phyloP scores from a whole-genome alignment of 1,140 invertebrate species.

The Lerema accius region DNA sequence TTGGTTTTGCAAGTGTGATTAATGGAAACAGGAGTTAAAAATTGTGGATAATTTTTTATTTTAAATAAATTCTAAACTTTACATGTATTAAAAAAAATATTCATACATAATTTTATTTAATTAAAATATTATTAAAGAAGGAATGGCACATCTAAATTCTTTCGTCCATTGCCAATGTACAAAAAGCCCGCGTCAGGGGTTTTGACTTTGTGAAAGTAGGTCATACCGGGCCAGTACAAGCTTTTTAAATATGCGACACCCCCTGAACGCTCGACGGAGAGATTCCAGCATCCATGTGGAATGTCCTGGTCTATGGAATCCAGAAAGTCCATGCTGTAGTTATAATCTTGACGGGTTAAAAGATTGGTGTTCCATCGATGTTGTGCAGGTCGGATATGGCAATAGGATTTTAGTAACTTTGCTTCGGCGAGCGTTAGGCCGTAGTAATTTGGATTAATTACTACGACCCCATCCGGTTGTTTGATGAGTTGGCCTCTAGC shows the following conservation, averaged over 20 bases:
- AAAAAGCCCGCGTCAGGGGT: constrained; percentile 87
- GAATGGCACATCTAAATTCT: constrained; percentile 89
- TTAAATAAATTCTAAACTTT: too few species aligned
- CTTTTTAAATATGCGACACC: constrained; percentile 85
- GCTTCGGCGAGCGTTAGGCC: constrained; percentile 85
- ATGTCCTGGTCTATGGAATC: constrained; percentile 88
- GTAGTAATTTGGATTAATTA: constrained; percentile 87
- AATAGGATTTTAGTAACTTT: constrained; percentile 85
- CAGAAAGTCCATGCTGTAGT: constrained; percentile 90
- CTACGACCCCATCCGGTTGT: constrained; percentile 84
- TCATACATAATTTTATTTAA: too few species aligned
- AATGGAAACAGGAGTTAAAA: too few species aligned
- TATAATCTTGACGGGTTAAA: constrained; percentile 87
- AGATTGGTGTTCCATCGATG: constrained; percentile 89
- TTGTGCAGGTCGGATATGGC: constrained; percentile 86
- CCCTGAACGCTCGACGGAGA: constrained; percentile 84
- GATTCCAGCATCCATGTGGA: constrained; percentile 85
- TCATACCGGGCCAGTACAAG: constrained; percentile 89
- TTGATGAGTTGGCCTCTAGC: constrained; percentile 89
- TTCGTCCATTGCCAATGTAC: constrained; percentile 88
- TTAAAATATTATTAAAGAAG: too few species aligned
- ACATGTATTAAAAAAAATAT: too few species aligned
- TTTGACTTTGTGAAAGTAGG: constrained; percentile 87
- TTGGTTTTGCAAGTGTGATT: too few species aligned
- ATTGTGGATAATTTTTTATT: too few species aligned